These are phyloP conservation scores for Drosophila anomalata DNA, from an alignment of 2,888 invertebrate species.

Conservation along the genomic window DNA sequence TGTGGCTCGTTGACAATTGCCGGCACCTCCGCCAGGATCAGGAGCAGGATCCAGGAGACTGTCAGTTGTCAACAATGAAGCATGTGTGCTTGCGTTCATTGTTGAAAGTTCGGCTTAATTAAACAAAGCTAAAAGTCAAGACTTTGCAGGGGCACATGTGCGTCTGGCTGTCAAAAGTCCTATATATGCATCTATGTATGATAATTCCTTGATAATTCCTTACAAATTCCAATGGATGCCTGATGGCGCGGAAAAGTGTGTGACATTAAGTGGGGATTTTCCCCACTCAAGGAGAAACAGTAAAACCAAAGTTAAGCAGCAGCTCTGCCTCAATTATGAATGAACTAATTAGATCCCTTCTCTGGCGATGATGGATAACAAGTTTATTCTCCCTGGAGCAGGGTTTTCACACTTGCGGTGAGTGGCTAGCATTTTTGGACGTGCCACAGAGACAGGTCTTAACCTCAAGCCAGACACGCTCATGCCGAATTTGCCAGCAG, in stretches of 20 bases:
- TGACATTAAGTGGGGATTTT: constrained; percentile 34
- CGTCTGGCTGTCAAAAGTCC: constrained; percentile 41
- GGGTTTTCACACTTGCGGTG: constrained; percentile 57
- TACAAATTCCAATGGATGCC: constrained; percentile 57
- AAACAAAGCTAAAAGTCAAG: constrained; percentile 61
- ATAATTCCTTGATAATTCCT: constrained; percentile 34
- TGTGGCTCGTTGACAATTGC: constrained; percentile 66
- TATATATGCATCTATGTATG: constrained; percentile 39
- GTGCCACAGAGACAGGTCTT: constrained; percentile 5
- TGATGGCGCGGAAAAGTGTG: constrained; percentile 47
- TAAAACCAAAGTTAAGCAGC: constrained; percentile 34
- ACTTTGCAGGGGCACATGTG: constrained; percentile 24
- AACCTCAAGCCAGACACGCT: constrained; percentile 24
- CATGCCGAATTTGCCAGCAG: constrained; percentile 40
- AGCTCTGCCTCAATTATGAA: constrained; percentile 67
- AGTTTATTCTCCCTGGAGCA: constrained; percentile 42
- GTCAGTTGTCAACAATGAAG: constrained; percentile 31
- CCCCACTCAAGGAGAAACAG: constrained; percentile 11
- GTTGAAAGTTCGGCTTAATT: constrained; percentile 75
- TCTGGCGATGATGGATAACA: constrained; percentile 25
- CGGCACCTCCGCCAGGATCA: constrained; percentile 17
- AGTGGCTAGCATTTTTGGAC: constrained; percentile 31
- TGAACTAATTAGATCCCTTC: constrained; percentile 67
- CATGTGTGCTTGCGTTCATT: constrained; percentile 54
- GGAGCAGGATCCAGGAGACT: constrained; percentile 6